Evolutionary conservation across 2,888 invertebrate genomes (phyloP), one percentile per base, ranked within the genome.

Genomic region (Phoenoteleia sp.): DNA sequence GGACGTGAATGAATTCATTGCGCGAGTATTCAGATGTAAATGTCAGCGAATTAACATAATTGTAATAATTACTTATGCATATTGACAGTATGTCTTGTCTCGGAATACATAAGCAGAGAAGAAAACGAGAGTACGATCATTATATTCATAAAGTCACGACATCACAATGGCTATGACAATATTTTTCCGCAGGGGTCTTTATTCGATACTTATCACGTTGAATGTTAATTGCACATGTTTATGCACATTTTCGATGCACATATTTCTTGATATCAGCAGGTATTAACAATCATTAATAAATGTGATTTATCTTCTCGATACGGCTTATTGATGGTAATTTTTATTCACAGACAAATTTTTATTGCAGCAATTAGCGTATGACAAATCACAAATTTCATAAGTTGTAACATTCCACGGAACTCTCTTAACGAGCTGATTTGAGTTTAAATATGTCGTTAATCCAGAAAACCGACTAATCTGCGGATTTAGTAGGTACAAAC

Each of bases 31-130:
- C 60, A 27, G 33, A 23, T 25, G 69, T 62, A 75, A 81, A 81
- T 81, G 81, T 75, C 81, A 75, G 36, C 29, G 52, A 42, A 81
- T 81, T 81, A 75, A 69, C 81, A 81, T 81, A 81, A 81, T 81
- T 81, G 69, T 75, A 62, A 62, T 69, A 81, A 81, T 75, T 81
- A 62, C 67, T 75, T 75, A 74, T 69, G 67, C 81, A 62, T 62
- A 56, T 56, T 15, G 62, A 49, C 81, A 67, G 19, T 58, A 58
- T 15, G 56, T 33, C 23, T 49, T 56, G 25, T 33, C 27, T 47
- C 9, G n/a, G 39, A 11, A 33, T 23, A 23, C 45, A 19, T 9
- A 25, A 5, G 15, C 21, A 9, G 23, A 47, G 58, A 19, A 23
- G 45, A 49, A 42, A 67, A 52, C 33, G 33, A 49, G 39, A 52